Evolutionary conservation across 2,888 invertebrate species (phyloP).

Genomic region (Poecilus cupreus): DNA sequence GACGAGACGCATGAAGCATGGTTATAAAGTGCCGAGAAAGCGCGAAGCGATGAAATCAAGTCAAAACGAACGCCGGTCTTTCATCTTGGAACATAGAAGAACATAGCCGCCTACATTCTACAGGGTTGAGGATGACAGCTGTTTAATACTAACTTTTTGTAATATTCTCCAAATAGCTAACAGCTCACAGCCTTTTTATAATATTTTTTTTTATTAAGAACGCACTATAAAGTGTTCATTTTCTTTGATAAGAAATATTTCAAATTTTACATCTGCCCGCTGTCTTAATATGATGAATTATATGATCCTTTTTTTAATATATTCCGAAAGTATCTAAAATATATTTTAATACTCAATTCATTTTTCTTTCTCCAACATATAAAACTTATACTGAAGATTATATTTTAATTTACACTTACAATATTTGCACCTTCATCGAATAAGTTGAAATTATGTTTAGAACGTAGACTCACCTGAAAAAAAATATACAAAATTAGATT

Average conservation of each 20-base stretch:
- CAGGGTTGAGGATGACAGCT: neutral
- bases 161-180: conserved; percentile 7
- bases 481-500: too few species aligned
- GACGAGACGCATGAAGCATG: conserved; percentile 8
- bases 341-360: neutral
- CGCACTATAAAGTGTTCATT: conserved; percentile 1
- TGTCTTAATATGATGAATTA: neutral
- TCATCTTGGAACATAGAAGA: conserved; percentile 30
- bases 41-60: conserved; percentile 48
- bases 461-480: too few species aligned
- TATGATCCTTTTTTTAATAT: neutral
- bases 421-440: too few species aligned
- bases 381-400: too few species aligned
- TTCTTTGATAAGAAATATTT: conserved; percentile 2
- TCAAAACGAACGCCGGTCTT: conserved; percentile 48
- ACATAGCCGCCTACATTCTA: neutral
- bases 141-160: conserved; percentile 19
- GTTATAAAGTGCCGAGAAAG: conserved; percentile 49
- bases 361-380: too few species aligned
- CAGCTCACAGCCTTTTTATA: conserved; percentile 10
- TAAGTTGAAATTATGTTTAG: too few species aligned
- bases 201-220: neutral
- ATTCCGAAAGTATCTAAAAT: neutral
- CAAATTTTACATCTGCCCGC: neutral
- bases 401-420: too few species aligned